Evolutionary conservation across 2,113 vertebrate genomes (phyloP), one percentile per base, ranked within the genome.

Genomic region (Stictonetta naevosa): DNA sequence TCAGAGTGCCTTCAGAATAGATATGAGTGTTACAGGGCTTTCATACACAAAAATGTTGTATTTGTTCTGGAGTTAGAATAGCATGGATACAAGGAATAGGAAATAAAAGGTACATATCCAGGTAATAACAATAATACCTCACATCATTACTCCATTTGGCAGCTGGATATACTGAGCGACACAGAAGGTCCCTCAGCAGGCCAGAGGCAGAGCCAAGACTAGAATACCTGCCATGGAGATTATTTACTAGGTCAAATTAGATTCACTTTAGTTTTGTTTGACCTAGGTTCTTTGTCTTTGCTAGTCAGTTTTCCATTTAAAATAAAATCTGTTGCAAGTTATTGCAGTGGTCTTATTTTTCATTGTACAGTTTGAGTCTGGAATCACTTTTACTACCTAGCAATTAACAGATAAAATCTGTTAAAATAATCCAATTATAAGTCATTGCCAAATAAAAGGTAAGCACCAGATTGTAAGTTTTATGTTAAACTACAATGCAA

Each of bases 371-470:
- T 82, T 22, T 23, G 38, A 93, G 38, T 80, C 56, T 42, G 25
- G 64, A 92, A 94, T 95, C 52, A 69, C n/a, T 86, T 96, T 92
- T 94, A 92, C 21, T 96, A 80, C 73, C 52, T 94, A 85, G 91
- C 85, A 97, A 97, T 95, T 96, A 97, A 91, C 46, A 96, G 38
- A 91, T 82, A 81, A 95, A 95, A 86, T 87, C 84, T 91, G 28
- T 88, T 85, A 83, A 88, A 94, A 85, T 62, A 90, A 52, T 95
- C 50, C n/a, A 95, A 92, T 93, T 96, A 79, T 91, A 95, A 83
- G 87, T 90, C 88, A 96, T 69, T 94, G 52, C 19, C 82, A 93
- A 95, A 93, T 92, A 90, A 95, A 97, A 96, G 58, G 28, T 77
- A 95, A 93, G 29, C 8, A 10, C 36, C 60, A 96, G 93, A 94